Evolutionary conservation across 2,888 invertebrate genomes (phyloP), one percentile per base, ranked within the genome.

Genomic region (Hirtodrosophila duncani): DNA sequence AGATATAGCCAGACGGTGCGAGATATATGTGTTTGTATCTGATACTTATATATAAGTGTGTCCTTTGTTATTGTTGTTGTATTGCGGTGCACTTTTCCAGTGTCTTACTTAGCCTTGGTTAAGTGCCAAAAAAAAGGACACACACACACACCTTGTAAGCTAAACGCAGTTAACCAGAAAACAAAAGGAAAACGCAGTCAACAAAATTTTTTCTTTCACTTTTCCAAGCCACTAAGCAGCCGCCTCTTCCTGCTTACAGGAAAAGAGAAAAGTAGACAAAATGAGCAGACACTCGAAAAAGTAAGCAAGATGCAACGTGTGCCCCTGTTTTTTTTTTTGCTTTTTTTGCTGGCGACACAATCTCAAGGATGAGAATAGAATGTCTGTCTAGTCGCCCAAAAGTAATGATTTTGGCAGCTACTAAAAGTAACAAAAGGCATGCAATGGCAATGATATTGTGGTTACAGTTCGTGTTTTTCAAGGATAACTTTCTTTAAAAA

Each of bases 201-300:
- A 60, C 61, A 42, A 41, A 43, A 42, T 43, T 24, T 24, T 33
- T 46, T 27, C 26, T 21, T 29, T 44, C 21, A 30, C 38, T 52
- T 48, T 67, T 74, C 59, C 59, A 42, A 67, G 67, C 56, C 75
- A 63, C 48, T 67, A 56, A 59, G n/a, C n/a, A n/a, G n/a, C 7
- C 29, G 13, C 2, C 11, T 13, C 11, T 29, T 13, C 10, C 4
- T 1, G 24, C 10, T 9, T 7, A n/a, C 37, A 34, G 31, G 57
- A 57, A 31, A 59, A 36, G 34, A 56, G 31, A 56, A 56, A 45
- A 21, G 45, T 8, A 11, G 16, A 5, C 17, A 20, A 10, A 24
- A 5, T 8, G 5, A 21, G 13, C 24, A n/a, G 46, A n/a, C n/a
- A n/a, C n/a, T n/a, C n/a, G 8, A 9, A 6, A 1, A 3, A 9